Conservation (phyloP, 92 coral and sea anemone species). For the Zoanthus solanderi region DNA sequence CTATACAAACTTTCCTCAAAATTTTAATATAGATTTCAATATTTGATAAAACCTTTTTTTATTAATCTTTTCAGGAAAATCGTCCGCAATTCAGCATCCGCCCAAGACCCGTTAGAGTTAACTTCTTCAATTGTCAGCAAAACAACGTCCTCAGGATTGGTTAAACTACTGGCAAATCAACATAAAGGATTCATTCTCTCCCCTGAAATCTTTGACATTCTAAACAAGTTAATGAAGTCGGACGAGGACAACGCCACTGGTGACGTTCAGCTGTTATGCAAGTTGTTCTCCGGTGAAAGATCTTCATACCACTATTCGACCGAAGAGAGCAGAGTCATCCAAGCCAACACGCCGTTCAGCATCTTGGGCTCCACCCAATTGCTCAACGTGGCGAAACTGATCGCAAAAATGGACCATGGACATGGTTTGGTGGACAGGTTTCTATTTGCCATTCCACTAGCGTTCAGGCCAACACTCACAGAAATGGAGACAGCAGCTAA, state of each 20-base stretch:
- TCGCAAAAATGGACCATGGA: constrained; percentile 70
- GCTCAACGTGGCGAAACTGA: constrained; percentile 57
- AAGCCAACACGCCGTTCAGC: constrained; percentile 54
- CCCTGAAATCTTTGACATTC: constrained; percentile 41
- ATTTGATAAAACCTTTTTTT: neutral
- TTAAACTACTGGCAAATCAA: constrained; percentile 35
- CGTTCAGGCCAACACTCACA: constrained; percentile 42
- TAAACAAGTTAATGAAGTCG: constrained; percentile 48
- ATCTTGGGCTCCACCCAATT: constrained; percentile 67
- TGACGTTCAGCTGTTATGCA: neutral
- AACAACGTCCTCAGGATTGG: constrained; percentile 54
- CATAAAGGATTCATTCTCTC: neutral
- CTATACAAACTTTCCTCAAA: neutral
- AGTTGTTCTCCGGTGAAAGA: neutral
- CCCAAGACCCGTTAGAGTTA: constrained; percentile 48
- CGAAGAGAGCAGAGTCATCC: constrained; percentile 56
- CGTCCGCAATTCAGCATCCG: constrained; percentile 52
- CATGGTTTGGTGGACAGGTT: constrained; percentile 67
- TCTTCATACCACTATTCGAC: constrained; percentile 43
- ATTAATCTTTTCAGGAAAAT: constrained; percentile 25
- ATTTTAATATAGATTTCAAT: neutral
- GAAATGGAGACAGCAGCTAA: constrained; percentile 51
- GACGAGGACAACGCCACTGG: constrained; percentile 38
- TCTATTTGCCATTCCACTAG: constrained; percentile 64
- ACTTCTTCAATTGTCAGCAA: constrained; percentile 19